Conservation (phyloP, 2,797 vertebrate species). For the Channa striata region DNA sequence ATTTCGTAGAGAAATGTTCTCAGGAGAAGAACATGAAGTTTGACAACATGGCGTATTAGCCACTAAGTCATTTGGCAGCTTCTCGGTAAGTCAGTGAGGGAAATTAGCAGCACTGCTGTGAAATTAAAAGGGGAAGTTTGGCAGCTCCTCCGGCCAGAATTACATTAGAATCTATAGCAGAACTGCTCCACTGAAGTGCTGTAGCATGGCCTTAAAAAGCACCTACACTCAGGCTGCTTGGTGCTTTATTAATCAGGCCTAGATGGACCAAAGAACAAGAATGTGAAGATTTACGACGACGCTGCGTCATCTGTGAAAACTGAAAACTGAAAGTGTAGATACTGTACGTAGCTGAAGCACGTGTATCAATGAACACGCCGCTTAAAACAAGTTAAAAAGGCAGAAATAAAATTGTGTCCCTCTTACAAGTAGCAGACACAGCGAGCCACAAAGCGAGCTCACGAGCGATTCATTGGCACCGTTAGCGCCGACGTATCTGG, state of each 20-base stretch:
- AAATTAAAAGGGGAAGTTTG: constrained; percentile 1
- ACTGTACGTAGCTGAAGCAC: constrained; percentile 20
- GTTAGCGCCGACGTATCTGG: constrained; percentile 73
- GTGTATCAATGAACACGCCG: constrained; percentile 23
- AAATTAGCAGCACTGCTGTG: constrained; percentile 14
- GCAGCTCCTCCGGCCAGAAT: neutral
- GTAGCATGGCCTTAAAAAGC: neutral
- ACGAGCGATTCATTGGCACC: constrained; percentile 70
- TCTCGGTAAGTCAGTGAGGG: neutral
- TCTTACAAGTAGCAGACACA: constrained; percentile 55
- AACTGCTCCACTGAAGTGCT: neutral
- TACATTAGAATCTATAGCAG: neutral
- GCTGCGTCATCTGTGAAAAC: constrained; percentile 19
- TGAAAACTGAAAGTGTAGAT: constrained; percentile 1
- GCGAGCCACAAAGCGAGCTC: constrained; percentile 48
- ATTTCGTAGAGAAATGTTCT: constrained; percentile 49
- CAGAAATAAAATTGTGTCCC: constrained; percentile 10
- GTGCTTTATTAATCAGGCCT: constrained; percentile 41
- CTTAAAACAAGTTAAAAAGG: constrained; percentile 32
- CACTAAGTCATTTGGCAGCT: constrained; percentile 39
- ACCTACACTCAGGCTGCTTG: constrained; percentile 15
- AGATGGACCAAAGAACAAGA: constrained; percentile 18
- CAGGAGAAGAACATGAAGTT: constrained; percentile 47
- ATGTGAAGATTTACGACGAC: constrained; percentile 32
- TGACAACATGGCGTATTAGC: constrained; percentile 52